These are phyloP conservation scores for Desmophyllum pertusum DNA, from an alignment of 92 coral and sea anemone genomes.

Conservation along the genomic window DNA sequence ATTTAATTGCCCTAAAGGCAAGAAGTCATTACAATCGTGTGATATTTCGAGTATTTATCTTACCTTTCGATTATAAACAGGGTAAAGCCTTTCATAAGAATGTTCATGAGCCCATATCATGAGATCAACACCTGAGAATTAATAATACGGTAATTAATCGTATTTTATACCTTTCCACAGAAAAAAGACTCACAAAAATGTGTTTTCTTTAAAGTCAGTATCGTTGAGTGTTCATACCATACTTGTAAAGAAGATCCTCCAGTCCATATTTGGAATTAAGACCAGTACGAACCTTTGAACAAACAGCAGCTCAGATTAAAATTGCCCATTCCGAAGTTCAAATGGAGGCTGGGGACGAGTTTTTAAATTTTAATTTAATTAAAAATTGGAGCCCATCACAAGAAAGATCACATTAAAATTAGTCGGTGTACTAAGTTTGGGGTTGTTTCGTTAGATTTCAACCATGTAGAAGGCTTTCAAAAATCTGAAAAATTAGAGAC, in stretches of 20 bases:
- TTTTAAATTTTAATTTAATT: too few relatives aligned
- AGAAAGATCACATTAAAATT: too few relatives aligned
- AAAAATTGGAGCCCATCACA: too few relatives aligned
- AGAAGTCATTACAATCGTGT: too few relatives aligned
- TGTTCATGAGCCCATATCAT: constrained; percentile 94
- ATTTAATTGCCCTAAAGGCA: too few relatives aligned
- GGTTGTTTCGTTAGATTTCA: too few relatives aligned
- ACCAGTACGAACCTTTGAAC: constrained; percentile 70
- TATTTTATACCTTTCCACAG: background rate
- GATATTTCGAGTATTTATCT: background rate
- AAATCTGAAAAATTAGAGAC: too few relatives aligned
- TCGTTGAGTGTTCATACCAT: constrained; percentile 56
- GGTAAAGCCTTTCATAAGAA: constrained; percentile 86
- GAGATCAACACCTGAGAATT: constrained; percentile 78
- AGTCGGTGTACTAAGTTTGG: too few relatives aligned
- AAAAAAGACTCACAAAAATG: background rate
- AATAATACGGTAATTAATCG: background rate
- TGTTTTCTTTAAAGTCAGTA: background rate
- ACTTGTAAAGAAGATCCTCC: constrained; percentile 80
- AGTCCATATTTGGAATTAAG: constrained; percentile 62
- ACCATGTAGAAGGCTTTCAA: too few relatives aligned
- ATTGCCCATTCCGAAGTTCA: too few relatives aligned
- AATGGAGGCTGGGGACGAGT: too few relatives aligned
- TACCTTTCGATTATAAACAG: constrained; percentile 83
- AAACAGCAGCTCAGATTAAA: background rate